These are phyloP conservation scores for Noctua janthina DNA, from an alignment of 2,888 invertebrate species.

Conservation along the genomic window DNA sequence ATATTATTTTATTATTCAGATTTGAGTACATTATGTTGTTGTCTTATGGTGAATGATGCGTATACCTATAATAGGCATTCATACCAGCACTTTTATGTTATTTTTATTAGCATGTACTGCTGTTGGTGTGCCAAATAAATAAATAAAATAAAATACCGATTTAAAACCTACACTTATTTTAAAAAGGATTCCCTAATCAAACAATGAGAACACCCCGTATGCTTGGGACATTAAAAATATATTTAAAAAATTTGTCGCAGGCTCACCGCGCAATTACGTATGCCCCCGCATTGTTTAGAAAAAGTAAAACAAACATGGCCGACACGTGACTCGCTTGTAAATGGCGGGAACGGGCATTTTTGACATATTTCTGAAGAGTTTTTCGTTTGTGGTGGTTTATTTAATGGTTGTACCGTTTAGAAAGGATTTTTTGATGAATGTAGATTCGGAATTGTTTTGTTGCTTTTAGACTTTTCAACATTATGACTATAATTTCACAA, in stretches of 20 bases:
- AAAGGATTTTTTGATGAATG: background rate
- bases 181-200: slow-evolving; percentile 3
- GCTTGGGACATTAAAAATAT: slow-evolving; percentile 66
- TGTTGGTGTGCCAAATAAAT: too few relatives aligned
- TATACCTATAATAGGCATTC: too few relatives aligned
- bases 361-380: slow-evolving; percentile 51
- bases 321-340: slow-evolving; percentile 59
- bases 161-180: background rate
- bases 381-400: slow-evolving; percentile 37
- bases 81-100: too few relatives aligned
- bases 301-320: slow-evolving; percentile 64
- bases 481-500: background rate
- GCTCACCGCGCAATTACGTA: slow-evolving; percentile 61
- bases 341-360: slow-evolving; percentile 52
- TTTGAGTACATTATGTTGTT: too few relatives aligned
- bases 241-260: slow-evolving; percentile 65
- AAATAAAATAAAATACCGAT: background rate
- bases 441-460: background rate
- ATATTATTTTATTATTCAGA: too few relatives aligned
- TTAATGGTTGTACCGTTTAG: slow-evolving; percentile 21
- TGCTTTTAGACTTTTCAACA: background rate
- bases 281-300: slow-evolving; percentile 67
- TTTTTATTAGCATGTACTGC: too few relatives aligned
- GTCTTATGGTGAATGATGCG: too few relatives aligned
- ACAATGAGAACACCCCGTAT: slow-evolving; percentile 49